These are phyloP conservation scores for Sphaerophoria taeniata DNA, from an alignment of 2,888 invertebrate genomes.

Conservation along the genomic window DNA sequence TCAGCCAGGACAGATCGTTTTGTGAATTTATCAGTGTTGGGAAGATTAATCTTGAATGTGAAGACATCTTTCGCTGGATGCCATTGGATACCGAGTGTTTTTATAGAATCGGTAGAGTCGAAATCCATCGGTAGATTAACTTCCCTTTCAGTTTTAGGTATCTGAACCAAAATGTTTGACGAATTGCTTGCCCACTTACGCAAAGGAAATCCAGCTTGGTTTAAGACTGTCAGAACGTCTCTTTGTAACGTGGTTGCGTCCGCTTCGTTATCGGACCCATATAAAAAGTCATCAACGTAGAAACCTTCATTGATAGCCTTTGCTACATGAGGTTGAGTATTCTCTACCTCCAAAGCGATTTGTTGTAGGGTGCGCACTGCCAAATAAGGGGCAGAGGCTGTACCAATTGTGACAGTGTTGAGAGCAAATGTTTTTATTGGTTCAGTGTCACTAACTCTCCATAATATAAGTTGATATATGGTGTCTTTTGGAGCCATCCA, in stretches of 20 bases:
- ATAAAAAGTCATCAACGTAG: no score
- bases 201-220: no score
- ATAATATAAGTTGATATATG: slow-evolving; percentile 31
- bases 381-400: slow-evolving; percentile 66
- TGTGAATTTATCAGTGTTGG: slow-evolving; percentile 1
- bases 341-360: slow-evolving; percentile 65
- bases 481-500: slow-evolving; percentile 38
- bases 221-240: no score
- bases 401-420: slow-evolving; percentile 71
- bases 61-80: slow-evolving; percentile 51
- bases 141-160: slow-evolving; percentile 45
- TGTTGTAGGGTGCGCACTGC: slow-evolving; percentile 67
- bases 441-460: neutral
- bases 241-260: no score
- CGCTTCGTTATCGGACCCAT: no score
- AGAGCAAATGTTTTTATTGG: neutral
- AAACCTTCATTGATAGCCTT: no score
- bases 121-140: slow-evolving; percentile 31
- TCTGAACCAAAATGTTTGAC: slow-evolving; percentile 11
- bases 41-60: slow-evolving; percentile 33
- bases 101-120: slow-evolving; percentile 34
- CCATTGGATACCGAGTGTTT: slow-evolving; percentile 58
- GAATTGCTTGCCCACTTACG: slow-evolving; percentile 49
- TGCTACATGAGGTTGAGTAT: slow-evolving; percentile 3
- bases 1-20: slow-evolving; percentile 37